Base-by-base conservation (phyloP, 2,888 invertebrate genomes). In the Himalopsyche kuldschensis region DNA sequence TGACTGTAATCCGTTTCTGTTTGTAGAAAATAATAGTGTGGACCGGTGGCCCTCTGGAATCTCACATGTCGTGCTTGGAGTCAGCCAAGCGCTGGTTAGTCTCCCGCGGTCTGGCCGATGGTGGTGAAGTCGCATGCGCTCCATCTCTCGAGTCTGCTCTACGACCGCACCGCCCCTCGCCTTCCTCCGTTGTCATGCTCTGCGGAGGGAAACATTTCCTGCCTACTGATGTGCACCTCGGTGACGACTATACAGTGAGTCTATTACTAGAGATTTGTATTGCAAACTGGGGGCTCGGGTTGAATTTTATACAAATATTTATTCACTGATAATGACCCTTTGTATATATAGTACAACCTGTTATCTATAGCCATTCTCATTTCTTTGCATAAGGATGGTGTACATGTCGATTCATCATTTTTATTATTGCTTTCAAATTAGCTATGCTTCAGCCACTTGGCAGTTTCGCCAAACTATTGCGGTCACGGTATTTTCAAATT, bases 41-140 rank as follows among this genome's bases (percentile, higher is more conserved):
- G 84, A 84, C 80, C 6, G 84, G 84, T 6, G 82, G 84, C 77
- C 30, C 48, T 32, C 47, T 80, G 24, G 80, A 84, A 17, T 78
- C 82, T 1, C 81, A 82, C 17, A 79, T 84, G n/a, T 48, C 79
- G 10, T 79, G 63, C 78, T 69, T 84, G 77, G 46, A 24, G 31
- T 27, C 31, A 8, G 79, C 46, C 17, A 30, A 63, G 11, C 76
- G 31, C 20, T 80, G 69, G 77, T 24, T 84, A 77, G 20, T n/a
- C 46, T 75, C 69, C 11, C 31, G 27, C 35, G 35, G 55, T 15
- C 11, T 30, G 8, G n/a, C n/a, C 11, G 75, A 27, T 11, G 30
- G 27, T 3, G 30, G 79, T 2, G 24, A 27, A 8, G 79, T 84
- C 24, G 77, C 77, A 4, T 82, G 82, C 48, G 47, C 84, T 35